These are phyloP conservation scores for Enteromius trimaculatus DNA, from an alignment of 2,797 vertebrate species.

Conservation along the genomic window DNA sequence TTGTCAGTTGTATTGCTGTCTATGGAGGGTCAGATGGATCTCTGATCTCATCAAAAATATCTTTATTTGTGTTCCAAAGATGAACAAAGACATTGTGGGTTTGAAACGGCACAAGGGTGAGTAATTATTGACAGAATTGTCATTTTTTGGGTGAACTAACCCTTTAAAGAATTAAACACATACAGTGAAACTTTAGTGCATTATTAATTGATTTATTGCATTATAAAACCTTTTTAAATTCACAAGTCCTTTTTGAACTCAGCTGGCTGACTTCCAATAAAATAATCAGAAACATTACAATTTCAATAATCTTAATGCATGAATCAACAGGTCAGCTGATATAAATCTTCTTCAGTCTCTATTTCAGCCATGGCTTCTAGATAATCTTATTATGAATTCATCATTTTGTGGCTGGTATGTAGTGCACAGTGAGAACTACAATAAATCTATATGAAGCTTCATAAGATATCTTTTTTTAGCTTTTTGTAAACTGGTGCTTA, in stretches of 20 bases:
- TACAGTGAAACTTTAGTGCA: neutral
- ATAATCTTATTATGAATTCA: neutral
- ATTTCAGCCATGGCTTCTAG: neutral
- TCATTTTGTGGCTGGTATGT: neutral
- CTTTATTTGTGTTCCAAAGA: too few relatives aligned
- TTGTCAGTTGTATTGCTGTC: too few relatives aligned
- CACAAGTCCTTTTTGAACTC: neutral
- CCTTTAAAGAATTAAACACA: neutral
- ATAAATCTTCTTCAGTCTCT: neutral
- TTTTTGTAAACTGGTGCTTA: neutral
- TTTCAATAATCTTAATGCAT: slow-evolving; percentile 17
- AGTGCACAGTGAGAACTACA: slow-evolving; percentile 2
- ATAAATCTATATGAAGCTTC: slow-evolving; percentile 5
- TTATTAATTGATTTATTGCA: neutral
- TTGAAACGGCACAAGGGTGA: too few relatives aligned
- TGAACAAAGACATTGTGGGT: too few relatives aligned
- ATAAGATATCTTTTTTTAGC: neutral
- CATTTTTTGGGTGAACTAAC: too few relatives aligned
- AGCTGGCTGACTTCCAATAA: neutral
- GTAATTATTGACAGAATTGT: too few relatives aligned
- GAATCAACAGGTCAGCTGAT: neutral
- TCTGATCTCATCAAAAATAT: too few relatives aligned
- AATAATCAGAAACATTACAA: neutral
- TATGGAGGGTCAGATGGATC: too few relatives aligned
- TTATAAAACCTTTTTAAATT: neutral